Conservation (phyloP, 1,140 invertebrate species). For the Meteorus sp. region DNA sequence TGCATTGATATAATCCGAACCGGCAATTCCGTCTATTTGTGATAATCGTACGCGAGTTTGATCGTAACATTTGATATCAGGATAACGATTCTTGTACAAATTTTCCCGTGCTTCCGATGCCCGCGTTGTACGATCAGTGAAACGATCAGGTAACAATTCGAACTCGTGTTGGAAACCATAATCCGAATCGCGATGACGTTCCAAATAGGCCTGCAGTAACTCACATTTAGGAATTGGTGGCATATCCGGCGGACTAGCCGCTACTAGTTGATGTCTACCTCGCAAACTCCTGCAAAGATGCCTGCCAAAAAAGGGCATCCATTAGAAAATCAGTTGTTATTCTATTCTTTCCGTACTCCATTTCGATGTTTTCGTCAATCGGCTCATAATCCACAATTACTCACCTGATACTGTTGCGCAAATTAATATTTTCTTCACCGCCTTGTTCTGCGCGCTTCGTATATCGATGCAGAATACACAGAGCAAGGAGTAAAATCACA, state of each 20-base stretch:
- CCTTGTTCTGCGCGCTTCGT: conserved; percentile 71
- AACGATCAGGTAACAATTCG: conserved; percentile 82
- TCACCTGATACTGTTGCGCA: conserved; percentile 70
- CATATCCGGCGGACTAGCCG: conserved; percentile 75
- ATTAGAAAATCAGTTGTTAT: conserved; percentile 27
- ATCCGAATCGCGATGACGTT: conserved; percentile 82
- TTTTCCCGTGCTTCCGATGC: conserved; percentile 89
- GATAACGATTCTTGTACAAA: conserved; percentile 82
- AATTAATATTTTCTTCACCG: conserved; percentile 76
- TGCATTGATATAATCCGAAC: conserved; percentile 91
- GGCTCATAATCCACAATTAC: conserved; percentile 25
- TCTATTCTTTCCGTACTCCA: neutral
- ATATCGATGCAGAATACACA: conserved; percentile 74
- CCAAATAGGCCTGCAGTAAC: conserved; percentile 73
- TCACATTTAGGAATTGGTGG: conserved; percentile 75
- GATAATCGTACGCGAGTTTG: conserved; percentile 85
- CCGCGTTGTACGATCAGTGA: conserved; percentile 82
- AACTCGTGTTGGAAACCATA: conserved; percentile 88
- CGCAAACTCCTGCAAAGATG: conserved; percentile 65
- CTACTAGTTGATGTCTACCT: conserved; percentile 68
- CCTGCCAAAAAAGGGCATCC: conserved; percentile 46
- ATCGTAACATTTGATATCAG: conserved; percentile 90
- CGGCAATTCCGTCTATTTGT: conserved; percentile 73
- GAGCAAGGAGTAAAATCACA: conserved; percentile 65
- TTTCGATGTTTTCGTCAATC: neutral